phyloP scores from a whole-genome alignment of 2,888 invertebrate species.

The Anarsia innoxiella region DNA sequence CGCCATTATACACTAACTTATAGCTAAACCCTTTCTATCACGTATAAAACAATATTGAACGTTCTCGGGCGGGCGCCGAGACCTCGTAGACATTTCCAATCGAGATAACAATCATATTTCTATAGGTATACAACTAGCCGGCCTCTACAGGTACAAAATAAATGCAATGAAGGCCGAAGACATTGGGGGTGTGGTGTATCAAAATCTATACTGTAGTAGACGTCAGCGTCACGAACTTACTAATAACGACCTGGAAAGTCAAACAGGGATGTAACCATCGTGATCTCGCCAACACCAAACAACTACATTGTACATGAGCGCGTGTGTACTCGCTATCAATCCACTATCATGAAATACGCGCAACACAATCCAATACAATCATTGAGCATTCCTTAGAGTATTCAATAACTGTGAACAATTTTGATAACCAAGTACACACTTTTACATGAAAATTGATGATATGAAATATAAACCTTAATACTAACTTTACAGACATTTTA shows the following conservation, averaged over 20 bases:
- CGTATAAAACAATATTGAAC: conserved; percentile 30
- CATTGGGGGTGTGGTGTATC: conserved; percentile 49
- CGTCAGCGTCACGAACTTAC: conserved; percentile 62
- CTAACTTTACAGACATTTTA: too few species aligned
- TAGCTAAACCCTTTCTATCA: conserved; percentile 50
- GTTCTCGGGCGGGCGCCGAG: conserved; percentile 17
- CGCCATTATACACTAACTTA: conserved; percentile 59
- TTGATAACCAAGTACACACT: neutral
- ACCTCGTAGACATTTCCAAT: conserved; percentile 7
- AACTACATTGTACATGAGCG: conserved; percentile 1
- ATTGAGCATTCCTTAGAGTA: too few species aligned
- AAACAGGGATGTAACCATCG: conserved; percentile 65
- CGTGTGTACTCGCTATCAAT: conserved; percentile 9
- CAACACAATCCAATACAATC: too few species aligned
- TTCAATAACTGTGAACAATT: too few species aligned
- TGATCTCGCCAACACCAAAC: conserved; percentile 27
- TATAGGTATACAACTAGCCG: conserved; percentile 30
- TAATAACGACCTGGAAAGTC: conserved; percentile 76
- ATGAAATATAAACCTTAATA: too few species aligned
- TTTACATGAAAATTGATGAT: neutral
- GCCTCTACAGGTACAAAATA: conserved; percentile 48
- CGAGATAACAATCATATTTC: conserved; percentile 20
- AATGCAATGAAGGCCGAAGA: conserved; percentile 56
- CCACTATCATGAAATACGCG: too few species aligned
- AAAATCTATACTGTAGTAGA: conserved; percentile 56